A percentile compares a stretch with the other conserved stretches of the same genome.
phyloP scores from a whole-genome alignment of 1,140 invertebrate genomes.

The Penaeus vannamei region DNA sequence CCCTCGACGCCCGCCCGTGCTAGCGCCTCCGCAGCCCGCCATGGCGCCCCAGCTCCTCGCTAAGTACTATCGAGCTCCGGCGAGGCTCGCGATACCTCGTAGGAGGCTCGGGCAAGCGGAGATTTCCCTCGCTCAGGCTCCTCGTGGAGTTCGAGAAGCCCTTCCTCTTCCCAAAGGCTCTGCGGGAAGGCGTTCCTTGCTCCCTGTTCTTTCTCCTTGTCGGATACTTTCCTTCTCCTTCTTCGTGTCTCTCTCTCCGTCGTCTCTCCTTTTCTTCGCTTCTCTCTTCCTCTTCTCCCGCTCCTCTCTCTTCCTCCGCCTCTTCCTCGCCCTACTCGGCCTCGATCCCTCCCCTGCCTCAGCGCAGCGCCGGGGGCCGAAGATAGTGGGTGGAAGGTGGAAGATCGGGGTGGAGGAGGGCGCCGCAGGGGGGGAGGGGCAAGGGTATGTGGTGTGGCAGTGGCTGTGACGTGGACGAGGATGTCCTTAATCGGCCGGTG shows the following conservation, averaged over 20 bases:
- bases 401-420: too few relatives aligned
- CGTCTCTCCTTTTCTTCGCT: background rate
- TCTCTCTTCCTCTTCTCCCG: background rate
- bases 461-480: too few relatives aligned
- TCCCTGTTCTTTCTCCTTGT: background rate
- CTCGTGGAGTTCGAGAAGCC: background rate
- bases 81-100: background rate
- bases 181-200: background rate
- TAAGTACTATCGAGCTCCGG: background rate
- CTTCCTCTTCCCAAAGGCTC: background rate
- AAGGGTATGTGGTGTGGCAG: too few relatives aligned
- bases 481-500: too few relatives aligned
- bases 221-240: background rate
- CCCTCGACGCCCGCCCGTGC: constrained; percentile 66
- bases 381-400: too few relatives aligned
- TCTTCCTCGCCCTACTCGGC: too few relatives aligned
- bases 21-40: constrained; percentile 18
- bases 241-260: background rate
- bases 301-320: too few relatives aligned
- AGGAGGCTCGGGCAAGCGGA: background rate
- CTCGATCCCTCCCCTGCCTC: too few relatives aligned
- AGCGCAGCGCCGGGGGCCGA: too few relatives aligned
- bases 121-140: background rate
- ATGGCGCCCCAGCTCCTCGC: constrained; percentile 37
- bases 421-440: too few relatives aligned